These are phyloP conservation scores for Rallus limicola DNA, from an alignment of 2,113 vertebrate genomes.

Conservation along the genomic window DNA sequence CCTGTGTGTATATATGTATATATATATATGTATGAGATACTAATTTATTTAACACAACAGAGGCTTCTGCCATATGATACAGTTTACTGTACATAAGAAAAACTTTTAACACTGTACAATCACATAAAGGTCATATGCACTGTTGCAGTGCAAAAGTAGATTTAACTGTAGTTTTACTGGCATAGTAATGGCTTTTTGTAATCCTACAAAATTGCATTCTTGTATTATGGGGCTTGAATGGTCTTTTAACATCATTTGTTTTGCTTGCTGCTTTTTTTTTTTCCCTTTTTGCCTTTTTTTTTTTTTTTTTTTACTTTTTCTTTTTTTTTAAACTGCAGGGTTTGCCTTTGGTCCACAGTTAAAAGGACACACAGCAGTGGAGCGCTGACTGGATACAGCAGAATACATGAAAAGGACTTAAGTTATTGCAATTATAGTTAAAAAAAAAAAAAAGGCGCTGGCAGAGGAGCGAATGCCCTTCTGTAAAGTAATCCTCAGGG, in stretches of 20 bases:
- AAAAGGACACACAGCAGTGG: constrained; percentile 79
- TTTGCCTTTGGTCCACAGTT: constrained; percentile 83
- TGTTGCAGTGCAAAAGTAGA: constrained; percentile 91
- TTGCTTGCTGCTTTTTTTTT: background rate
- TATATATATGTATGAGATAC: constrained; percentile 77
- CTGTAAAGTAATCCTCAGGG: constrained; percentile 67
- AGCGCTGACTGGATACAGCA: constrained; percentile 73
- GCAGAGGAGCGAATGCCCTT: constrained; percentile 64
- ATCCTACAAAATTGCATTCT: constrained; percentile 82
- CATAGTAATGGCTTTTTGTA: constrained; percentile 84
- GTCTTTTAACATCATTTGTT: constrained; percentile 39
- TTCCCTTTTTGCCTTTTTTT: background rate
- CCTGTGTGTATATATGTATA: constrained; percentile 71
- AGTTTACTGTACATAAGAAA: constrained; percentile 90
- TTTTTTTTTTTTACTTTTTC: background rate
- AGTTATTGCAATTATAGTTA: constrained; percentile 84
- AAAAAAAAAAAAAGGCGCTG: constrained; percentile 34
- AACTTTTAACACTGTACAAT: constrained; percentile 89
- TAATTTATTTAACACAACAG: constrained; percentile 82
- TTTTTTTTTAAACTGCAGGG: constrained; percentile 63
- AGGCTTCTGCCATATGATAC: constrained; percentile 85
- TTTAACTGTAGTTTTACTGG: constrained; percentile 87
- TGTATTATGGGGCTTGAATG: constrained; percentile 70
- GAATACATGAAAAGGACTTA: constrained; percentile 72
- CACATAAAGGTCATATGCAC: constrained; percentile 91